Percentiles rank a stretch among this genome's conserved stretches.
phyloP scores from a whole-genome alignment of 1,140 invertebrate genomes.

The Zaprionus ghesquierei region DNA sequence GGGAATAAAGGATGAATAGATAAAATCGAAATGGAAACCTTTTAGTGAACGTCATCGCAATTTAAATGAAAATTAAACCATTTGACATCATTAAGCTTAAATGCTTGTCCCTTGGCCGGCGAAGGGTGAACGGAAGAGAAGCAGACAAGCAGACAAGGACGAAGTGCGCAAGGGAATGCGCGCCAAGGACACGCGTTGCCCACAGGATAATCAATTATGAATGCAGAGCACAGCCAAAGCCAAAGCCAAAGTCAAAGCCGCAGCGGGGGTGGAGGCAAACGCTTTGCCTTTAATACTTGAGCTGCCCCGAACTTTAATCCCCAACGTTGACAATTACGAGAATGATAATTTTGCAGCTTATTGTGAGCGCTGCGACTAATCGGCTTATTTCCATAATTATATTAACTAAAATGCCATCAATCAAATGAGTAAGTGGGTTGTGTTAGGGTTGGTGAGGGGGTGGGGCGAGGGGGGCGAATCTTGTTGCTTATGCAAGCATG shows the following conservation, averaged over 20 bases:
- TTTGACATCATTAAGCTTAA: constrained; percentile 56
- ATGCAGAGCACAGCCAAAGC: constrained; percentile 43
- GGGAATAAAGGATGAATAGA: neutral
- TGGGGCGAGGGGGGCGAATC: neutral
- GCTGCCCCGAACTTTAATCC: constrained; percentile 6
- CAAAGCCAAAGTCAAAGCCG: neutral
- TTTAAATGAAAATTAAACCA: constrained; percentile 56
- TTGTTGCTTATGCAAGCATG: constrained; percentile 16
- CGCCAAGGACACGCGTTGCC: constrained; percentile 45
- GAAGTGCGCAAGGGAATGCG: neutral
- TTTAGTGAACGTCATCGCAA: constrained; percentile 18
- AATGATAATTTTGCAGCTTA: constrained; percentile 50
- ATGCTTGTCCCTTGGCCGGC: constrained; percentile 30
- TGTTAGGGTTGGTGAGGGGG: neutral
- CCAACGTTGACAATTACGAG: constrained; percentile 20
- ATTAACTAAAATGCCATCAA: constrained; percentile 45
- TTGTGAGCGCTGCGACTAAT: constrained; percentile 49
- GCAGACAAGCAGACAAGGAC: neutral
- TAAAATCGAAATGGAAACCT: constrained; percentile 28
- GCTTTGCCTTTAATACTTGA: constrained; percentile 30
- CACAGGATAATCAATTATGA: constrained; percentile 73
- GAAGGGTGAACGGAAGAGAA: neutral
- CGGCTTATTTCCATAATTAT: constrained; percentile 59
- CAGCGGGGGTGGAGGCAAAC: neutral
- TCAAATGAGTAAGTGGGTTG: constrained; percentile 29